Evolutionary conservation across 92 coral and sea anemone genomes (phyloP), one percentile per base, ranked within the genome.

Genomic region (Galaxea fascicularis): DNA sequence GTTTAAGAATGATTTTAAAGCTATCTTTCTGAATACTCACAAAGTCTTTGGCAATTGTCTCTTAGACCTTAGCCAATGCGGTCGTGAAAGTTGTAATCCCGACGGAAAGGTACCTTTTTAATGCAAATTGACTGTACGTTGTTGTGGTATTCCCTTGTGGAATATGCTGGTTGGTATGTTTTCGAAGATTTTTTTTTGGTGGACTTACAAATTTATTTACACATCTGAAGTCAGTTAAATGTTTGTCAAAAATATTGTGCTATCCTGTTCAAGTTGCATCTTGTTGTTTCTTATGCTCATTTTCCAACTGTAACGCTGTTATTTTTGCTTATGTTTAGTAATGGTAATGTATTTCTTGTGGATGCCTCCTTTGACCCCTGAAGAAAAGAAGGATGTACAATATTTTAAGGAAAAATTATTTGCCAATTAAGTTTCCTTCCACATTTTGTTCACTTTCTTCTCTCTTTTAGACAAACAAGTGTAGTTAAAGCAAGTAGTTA

Each of bases 71-170:
- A 97, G 99, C 99, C 98, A 97, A 97, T 91, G 99, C 99, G 90
- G 95, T 97, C 94, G 99, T 97, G 98, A 97, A 97, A 97, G 99
- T 97, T 94, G 99, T 97, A 92, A 94, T 97, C 98, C 99, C 99
- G 99, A 97, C 98, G 92, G 99, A 97, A 94, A 97, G 99, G 99
- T 97, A 96, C 95, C 86, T 79, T 78, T 79, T 86, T 80, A 49
- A 85, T 87, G 86, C 89, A 85, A 85, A 87, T 71, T 74, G 74
- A 82, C 82, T 78, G 83, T 71, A 71, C 76, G 51, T 87, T 88
- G 79, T 41, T 88, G 78, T 85, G 76, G 76, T 64, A 69, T 81
- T 70, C 77, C 86, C 69, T 82, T 82, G 86, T 59, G 77, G 86
- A 70, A 44, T 44, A 56, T 30, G 9, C 71, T 70, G 71, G 78